Conservation (phyloP, 2,113 vertebrate species). For the Nestor notabilis region DNA sequence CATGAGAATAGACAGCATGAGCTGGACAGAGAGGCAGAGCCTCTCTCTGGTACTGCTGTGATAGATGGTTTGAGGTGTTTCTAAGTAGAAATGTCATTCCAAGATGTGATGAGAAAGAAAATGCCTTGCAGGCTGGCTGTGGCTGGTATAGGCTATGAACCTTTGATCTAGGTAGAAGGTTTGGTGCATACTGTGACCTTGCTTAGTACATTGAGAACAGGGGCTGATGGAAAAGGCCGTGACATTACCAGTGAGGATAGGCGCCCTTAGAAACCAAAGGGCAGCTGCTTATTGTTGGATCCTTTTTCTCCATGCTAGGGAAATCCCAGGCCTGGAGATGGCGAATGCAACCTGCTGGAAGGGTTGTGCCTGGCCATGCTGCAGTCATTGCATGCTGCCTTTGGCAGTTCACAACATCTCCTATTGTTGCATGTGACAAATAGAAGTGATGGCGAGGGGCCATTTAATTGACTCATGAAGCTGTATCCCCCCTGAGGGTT, state of each 20-base stretch:
- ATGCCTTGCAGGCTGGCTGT: not conserved
- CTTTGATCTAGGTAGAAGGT: not conserved
- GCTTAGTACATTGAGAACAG: not conserved
- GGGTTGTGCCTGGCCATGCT: not conserved
- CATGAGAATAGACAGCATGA: fast-evolving
- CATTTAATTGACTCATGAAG: not conserved
- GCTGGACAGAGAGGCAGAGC: not conserved
- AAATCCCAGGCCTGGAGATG: not conserved
- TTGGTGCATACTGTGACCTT: not conserved
- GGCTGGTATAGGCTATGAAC: not conserved
- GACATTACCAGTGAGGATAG: not conserved
- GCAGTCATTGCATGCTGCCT: not conserved
- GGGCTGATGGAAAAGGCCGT: not conserved
- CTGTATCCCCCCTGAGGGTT: not conserved
- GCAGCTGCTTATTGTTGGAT: not conserved
- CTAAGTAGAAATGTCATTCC: not conserved
- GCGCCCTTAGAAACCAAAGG: not conserved
- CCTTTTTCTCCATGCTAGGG: not conserved
- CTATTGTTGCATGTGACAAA: not conserved
- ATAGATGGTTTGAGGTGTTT: not conserved
- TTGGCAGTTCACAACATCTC: not conserved
- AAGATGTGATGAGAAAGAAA: not conserved
- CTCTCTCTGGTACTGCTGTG: not conserved
- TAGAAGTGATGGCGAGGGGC: not conserved
- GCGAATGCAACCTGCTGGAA: not conserved